phyloP scores from a whole-genome alignment of 2,888 invertebrate genomes.

The Barypeithes pellucidus region DNA sequence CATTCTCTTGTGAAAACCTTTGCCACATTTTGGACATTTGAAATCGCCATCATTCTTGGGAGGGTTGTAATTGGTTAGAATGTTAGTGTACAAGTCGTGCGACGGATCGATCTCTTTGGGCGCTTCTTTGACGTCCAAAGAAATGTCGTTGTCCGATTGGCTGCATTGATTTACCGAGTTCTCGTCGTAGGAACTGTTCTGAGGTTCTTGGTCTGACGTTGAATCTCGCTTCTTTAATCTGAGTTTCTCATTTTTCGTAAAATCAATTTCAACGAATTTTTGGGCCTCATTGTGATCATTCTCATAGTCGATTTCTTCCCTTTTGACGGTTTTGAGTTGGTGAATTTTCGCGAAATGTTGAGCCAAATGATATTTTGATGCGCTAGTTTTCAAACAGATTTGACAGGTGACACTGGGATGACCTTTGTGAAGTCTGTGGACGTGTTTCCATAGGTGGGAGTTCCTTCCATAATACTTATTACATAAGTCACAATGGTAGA shows the following conservation, averaged over 20 bases:
- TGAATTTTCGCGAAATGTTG: conserved; percentile 75
- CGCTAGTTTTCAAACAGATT: conserved; percentile 75
- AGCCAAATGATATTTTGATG: conserved; percentile 74
- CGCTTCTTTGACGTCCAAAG: conserved; percentile 45
- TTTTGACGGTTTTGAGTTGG: conserved; percentile 58
- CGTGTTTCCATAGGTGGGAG: conserved; percentile 77
- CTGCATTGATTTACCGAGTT: conserved; percentile 15
- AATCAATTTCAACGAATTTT: background rate
- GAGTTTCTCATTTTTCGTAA: conserved; percentile 15
- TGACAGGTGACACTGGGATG: conserved; percentile 76
- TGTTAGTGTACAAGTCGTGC: conserved; percentile 68
- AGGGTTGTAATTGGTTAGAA: conserved; percentile 70
- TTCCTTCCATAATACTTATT: conserved; percentile 76
- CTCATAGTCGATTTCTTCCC: conserved; percentile 35
- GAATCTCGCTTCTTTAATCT: no score
- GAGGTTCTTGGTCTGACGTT: conserved; percentile 15
- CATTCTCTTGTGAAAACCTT: conserved; percentile 74
- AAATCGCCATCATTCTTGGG: conserved; percentile 71
- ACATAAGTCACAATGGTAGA: conserved; percentile 76
- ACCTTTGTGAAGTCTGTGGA: conserved; percentile 74
- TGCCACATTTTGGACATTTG: conserved; percentile 74
- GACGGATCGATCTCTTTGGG: conserved; percentile 69
- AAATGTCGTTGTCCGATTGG: conserved; percentile 53
- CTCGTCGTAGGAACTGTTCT: conserved; percentile 23
- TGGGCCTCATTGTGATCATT: background rate